Evolutionary conservation across 1,140 invertebrate species (phyloP), one percentile per base, ranked within the genome.

Genomic region (Drosophila orena): DNA sequence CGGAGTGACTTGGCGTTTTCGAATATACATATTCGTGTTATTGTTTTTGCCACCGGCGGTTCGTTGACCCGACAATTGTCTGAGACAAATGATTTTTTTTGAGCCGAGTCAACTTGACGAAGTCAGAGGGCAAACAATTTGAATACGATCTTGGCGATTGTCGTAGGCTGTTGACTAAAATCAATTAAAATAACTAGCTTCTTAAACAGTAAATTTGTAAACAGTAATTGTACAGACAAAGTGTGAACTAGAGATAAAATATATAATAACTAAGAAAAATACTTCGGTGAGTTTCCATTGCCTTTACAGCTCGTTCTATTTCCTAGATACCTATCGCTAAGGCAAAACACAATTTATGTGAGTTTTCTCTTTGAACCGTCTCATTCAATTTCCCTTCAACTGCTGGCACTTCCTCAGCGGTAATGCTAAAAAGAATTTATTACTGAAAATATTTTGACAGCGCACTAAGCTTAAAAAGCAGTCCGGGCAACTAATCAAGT

Each of bases 391-490:
- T 81, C 61, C 81, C 73, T 65, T 77, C 68, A 56, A 69, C 69
- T 68, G 50, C 37, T 57, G 35, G 50, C 12, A 44, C 46, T 22
- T 57, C 46, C 62, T 79, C 22, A 56, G 42, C 49, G 34, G 62
- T 58, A 76, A 62, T 53, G 57, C 68, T 76, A 65, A 81, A 72
- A 81, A 49, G 81, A 88, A 88, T 88, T 88, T 88, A 88, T 88
- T 84, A 91, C 83, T 76, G 64, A 84, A 91, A 91, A 91, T 91
- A 91, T 91, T 91, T 91, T 91, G 88, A 91, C 88, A 91, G 77
- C 53, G 37, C 68, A 50, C 60, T 78, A 77, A 81, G 83, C 83
- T 91, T 72, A 74, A 74, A 90, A 80, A 75, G 84, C 84, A 77
- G 83, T 65, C 27, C 37, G 64, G 74, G 60, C 83, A 47, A 90